These are phyloP conservation scores for Drosophila paracracens DNA, from an alignment of 2,888 invertebrate genomes.

Conservation along the genomic window DNA sequence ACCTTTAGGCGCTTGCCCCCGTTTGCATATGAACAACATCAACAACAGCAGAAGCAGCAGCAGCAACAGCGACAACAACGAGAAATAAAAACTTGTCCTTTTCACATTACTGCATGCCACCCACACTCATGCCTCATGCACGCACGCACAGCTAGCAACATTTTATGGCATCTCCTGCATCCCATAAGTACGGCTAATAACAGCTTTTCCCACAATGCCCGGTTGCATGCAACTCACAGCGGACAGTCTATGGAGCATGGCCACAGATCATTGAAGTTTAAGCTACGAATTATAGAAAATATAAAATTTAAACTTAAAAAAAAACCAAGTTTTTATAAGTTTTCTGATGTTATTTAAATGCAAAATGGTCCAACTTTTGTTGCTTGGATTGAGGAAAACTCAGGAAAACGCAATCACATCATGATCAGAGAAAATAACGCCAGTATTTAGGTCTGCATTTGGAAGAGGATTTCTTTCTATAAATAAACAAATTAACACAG, in stretches of 20 bases:
- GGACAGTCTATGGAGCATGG: background rate
- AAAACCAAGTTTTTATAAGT: no score
- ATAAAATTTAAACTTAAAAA: background rate
- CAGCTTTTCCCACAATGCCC: slow-evolving; percentile 5
- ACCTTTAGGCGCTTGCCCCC: slow-evolving; percentile 74
- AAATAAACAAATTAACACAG: background rate
- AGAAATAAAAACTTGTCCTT: slow-evolving; percentile 9
- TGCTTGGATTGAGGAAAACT: background rate
- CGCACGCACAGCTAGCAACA: slow-evolving; percentile 34
- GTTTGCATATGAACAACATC: slow-evolving; percentile 50
- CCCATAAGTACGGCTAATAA: slow-evolving; percentile 15
- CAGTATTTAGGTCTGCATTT: background rate
- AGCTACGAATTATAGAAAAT: background rate
- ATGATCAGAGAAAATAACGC: background rate
- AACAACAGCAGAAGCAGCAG: slow-evolving; percentile 4
- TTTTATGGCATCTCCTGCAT: slow-evolving; percentile 1
- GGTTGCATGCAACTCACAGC: background rate
- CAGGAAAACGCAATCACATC: background rate
- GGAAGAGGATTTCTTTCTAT: background rate
- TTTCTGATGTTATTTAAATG: background rate
- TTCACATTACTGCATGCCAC: slow-evolving; percentile 3
- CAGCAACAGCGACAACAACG: slow-evolving; percentile 4
- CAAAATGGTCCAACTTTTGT: background rate
- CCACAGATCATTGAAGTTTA: background rate
- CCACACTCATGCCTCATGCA: slow-evolving; percentile 24